A percentile compares a stretch with the other conserved stretches of the same genome.
These are phyloP conservation scores for Metalampra italica DNA, from an alignment of 2,888 invertebrate genomes.

Conservation along the genomic window DNA sequence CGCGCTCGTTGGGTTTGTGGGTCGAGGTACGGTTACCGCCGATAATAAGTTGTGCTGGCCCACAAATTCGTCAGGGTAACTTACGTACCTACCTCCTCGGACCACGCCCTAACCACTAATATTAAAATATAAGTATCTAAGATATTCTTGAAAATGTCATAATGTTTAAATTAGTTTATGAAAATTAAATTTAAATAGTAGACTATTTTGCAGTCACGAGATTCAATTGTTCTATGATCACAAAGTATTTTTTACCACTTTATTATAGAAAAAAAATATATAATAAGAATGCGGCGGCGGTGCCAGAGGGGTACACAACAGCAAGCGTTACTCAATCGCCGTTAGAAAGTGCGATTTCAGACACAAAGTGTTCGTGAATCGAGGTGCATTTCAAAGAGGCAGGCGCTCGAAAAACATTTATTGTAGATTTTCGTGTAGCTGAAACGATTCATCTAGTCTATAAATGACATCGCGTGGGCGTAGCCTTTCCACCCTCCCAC, in stretches of 20 bases:
- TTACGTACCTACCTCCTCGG: conserved; percentile 27
- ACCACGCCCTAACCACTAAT: conserved; percentile 30
- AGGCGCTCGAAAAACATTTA: conserved; percentile 15
- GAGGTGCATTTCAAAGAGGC: conserved; percentile 49
- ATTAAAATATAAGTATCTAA: no score
- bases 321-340: conserved; percentile 56
- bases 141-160: no score
- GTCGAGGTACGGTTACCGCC: conserved; percentile 59
- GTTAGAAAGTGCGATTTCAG: conserved; percentile 63
- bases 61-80: conserved; percentile 48
- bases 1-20: conserved; percentile 53
- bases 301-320: conserved; percentile 22
- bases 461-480: conserved; percentile 36
- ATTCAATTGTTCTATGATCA: no score
- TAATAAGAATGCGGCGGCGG: conserved; percentile 38
- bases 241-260: no score
- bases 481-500: conserved; percentile 37
- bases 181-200: no score
- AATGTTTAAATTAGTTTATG: no score
- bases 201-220: no score
- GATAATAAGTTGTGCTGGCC: conserved; percentile 45
- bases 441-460: conserved; percentile 32
- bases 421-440: conserved; percentile 16
- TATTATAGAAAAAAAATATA: conserved; percentile 17
- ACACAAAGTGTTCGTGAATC: conserved; percentile 38